phyloP scores from a whole-genome alignment of 2,797 vertebrate genomes.

The Ispidina lecontei region DNA sequence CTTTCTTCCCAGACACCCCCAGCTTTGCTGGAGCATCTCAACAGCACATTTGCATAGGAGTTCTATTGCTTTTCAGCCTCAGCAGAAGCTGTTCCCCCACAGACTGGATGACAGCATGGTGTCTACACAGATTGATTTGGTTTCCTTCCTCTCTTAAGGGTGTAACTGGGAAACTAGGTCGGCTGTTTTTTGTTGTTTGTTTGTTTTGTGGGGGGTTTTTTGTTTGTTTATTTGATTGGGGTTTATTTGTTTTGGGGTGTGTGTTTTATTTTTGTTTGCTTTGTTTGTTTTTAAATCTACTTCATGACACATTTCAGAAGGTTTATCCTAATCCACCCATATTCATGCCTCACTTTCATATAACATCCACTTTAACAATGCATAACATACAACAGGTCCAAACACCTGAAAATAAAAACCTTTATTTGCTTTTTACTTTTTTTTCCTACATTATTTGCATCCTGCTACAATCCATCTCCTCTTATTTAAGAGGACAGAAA shows the following conservation, averaged over 20 bases:
- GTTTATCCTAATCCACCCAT: neutral
- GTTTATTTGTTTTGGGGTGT: no score
- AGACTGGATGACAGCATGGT: rapidly evolving
- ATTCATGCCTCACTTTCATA: neutral
- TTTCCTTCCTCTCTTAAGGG: neutral
- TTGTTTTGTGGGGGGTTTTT: neutral
- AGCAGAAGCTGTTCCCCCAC: neutral
- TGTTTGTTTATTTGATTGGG: no score
- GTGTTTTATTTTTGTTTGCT: no score
- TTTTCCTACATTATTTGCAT: neutral
- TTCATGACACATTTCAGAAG: neutral
- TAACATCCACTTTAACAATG: neutral
- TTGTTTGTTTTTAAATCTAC: neutral
- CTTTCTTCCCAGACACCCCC: neutral
- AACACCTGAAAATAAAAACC: neutral
- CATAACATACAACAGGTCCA: neutral
- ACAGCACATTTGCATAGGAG: neutral
- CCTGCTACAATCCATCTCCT: slow-evolving; percentile 37
- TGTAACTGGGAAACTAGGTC: neutral
- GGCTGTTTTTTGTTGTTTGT: neutral
- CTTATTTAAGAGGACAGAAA: slow-evolving; percentile 59
- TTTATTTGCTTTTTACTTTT: neutral
- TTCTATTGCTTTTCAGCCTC: neutral
- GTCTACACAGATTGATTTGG: neutral
- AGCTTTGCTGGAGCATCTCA: neutral